Evolutionary conservation across 2,888 invertebrate species (phyloP), one percentile per base, ranked within the genome.

Genomic region (Heliconius charithonia): DNA sequence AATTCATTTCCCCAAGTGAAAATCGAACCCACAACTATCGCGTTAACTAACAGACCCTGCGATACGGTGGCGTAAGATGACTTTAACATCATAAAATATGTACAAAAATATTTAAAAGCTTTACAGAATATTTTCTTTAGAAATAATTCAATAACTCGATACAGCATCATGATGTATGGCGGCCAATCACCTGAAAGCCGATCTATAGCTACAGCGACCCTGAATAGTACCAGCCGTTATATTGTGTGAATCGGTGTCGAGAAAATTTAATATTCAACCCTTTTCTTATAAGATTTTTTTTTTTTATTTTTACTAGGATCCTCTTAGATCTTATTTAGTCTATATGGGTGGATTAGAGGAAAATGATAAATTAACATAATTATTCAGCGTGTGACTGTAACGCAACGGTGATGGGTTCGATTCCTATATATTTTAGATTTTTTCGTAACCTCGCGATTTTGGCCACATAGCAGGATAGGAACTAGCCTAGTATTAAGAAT

Each of bases 121-220:
- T 32, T n/a, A 37, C 19, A 37, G 27, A 3, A 32, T 37, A 72
- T 72, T 72, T 59, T 37, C 32, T 16, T 16, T 56, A 25, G 13
- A 72, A 72, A 29, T 56, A 59, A 72, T 72, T 72, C 37, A 72
- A 59, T 71, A 9, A 29, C 56, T 51, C 56, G 71, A 71, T 72
- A 56, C 41, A 3, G 41, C 69, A 67, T 67, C 45, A 19, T 45
- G 69, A 69, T 69, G 69, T 69, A 69, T 45, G 25, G 69, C 69
- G 16, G 7, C 41, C 69, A 69, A 69, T 69, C 67, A 69, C 69
- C 69, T 69, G 69, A 69, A 45, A 41, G 41, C 69, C 41, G 25
- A 69, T 69, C 41, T 69, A 41, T 45, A 69, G 67, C 25, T 25
- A 25, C 69, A 67, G 37, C 67, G 2, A n/a, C 67, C 37, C 65